These are phyloP conservation scores for Drosophila pachea DNA, from an alignment of 1,140 invertebrate genomes.

Conservation along the genomic window DNA sequence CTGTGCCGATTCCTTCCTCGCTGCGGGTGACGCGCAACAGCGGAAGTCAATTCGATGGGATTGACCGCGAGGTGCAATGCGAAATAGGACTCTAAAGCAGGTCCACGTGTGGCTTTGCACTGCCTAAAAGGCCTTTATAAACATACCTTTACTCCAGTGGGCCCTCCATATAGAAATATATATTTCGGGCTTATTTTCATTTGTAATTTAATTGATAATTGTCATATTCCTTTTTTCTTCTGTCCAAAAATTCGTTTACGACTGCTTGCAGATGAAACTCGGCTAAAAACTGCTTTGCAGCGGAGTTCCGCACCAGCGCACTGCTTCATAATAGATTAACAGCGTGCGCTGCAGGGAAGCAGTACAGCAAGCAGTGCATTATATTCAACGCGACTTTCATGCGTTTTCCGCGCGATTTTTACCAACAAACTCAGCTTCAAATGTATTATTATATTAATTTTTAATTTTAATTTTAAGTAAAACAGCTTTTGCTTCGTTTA, in stretches of 20 bases:
- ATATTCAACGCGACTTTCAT: not conserved
- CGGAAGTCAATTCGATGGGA: conserved; percentile 24
- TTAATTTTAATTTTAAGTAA: not conserved
- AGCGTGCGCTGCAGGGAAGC: not conserved
- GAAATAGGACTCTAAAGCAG: too few species aligned
- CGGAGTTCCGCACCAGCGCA: conserved; percentile 8
- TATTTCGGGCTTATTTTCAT: not conserved
- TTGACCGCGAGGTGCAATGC: conserved; percentile 1
- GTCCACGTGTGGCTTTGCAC: too few species aligned
- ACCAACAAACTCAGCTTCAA: too few species aligned
- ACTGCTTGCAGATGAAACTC: not conserved
- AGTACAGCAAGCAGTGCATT: not conserved
- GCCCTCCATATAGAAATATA: too few species aligned
- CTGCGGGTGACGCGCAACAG: conserved; percentile 21
- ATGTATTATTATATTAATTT: not conserved
- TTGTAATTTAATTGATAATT: too few species aligned
- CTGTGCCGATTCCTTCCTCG: conserved; percentile 46
- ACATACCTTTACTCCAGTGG: too few species aligned
- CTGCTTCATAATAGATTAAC: conserved; percentile 1
- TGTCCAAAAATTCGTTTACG: not conserved
- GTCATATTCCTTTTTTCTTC: not conserved
- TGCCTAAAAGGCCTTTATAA: too few species aligned
- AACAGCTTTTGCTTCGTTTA: not conserved
- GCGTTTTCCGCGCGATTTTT: conserved; percentile 9
- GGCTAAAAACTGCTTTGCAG: not conserved